These are phyloP conservation scores for Astyanax mexicanus DNA, from an alignment of 2,797 vertebrate species.

Conservation along the genomic window DNA sequence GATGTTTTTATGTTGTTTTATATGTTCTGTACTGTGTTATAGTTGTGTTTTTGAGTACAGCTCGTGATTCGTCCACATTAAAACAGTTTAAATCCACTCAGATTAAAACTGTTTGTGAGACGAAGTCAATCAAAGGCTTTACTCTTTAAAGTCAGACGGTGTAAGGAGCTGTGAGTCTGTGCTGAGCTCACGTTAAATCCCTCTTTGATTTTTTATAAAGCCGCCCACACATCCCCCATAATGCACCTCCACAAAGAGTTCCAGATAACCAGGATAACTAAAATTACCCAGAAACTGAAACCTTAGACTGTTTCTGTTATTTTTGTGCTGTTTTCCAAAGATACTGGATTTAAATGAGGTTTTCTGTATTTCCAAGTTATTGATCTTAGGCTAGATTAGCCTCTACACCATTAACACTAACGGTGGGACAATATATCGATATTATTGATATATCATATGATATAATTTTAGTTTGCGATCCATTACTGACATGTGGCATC, in stretches of 20 bases:
- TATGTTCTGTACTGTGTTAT: conserved; percentile 52
- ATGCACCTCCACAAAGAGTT: conserved; percentile 37
- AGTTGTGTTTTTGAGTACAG: conserved; percentile 59
- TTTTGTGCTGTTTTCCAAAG: too few species aligned
- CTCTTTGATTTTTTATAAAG: conserved; percentile 60
- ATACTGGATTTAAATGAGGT: too few species aligned
- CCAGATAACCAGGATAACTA: conserved; percentile 27
- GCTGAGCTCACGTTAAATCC: conserved; percentile 68
- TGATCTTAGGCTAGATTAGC: conserved; percentile 59
- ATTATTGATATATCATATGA: too few species aligned
- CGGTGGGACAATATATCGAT: too few species aligned
- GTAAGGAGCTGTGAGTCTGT: conserved; percentile 73
- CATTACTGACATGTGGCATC: too few species aligned
- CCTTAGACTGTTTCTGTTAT: conserved; percentile 60
- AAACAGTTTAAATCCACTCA: conserved; percentile 80
- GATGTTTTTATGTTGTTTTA: conserved; percentile 60
- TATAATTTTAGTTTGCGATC: too few species aligned
- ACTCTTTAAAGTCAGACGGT: conserved; percentile 73
- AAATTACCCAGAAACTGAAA: conserved; percentile 16
- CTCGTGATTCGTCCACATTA: conserved; percentile 76
- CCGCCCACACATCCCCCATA: conserved; percentile 49
- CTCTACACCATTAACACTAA: conserved; percentile 52
- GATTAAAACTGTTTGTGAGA: conserved; percentile 79
- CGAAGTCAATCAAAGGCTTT: conserved; percentile 79
- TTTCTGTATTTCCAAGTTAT: too few species aligned